These are phyloP conservation scores for Orthonyx spaldingii DNA, from an alignment of 2,113 vertebrate species.

Conservation along the genomic window DNA sequence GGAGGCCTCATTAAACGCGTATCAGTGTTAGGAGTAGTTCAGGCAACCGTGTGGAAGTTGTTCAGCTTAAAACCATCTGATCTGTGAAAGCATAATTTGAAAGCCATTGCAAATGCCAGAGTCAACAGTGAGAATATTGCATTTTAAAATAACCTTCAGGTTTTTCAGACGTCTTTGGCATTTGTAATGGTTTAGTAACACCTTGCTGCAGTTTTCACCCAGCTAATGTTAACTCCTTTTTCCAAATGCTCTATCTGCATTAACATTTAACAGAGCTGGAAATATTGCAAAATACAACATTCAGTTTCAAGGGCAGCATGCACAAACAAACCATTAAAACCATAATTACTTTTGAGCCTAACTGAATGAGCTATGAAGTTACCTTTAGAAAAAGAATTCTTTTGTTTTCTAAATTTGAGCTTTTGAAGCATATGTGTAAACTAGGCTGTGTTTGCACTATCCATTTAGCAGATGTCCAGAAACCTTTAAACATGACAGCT, in stretches of 20 bases:
- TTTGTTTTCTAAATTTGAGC: neutral
- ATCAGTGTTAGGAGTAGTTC: neutral
- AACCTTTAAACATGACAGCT: constrained; percentile 1
- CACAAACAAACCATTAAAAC: neutral
- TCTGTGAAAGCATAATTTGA: neutral
- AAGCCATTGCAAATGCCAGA: neutral
- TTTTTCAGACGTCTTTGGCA: neutral
- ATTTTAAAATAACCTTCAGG: neutral
- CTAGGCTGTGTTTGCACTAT: neutral
- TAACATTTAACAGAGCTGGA: neutral
- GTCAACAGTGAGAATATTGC: neutral
- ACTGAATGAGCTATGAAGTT: neutral
- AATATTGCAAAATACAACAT: neutral
- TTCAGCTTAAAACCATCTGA: neutral
- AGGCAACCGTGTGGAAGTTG: neutral
- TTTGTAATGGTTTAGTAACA: neutral
- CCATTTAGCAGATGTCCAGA: constrained; percentile 10
- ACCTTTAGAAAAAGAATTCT: neutral
- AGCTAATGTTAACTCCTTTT: neutral
- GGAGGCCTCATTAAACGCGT: neutral
- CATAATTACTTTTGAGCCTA: neutral
- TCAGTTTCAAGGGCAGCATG: neutral
- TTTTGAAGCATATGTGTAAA: neutral
- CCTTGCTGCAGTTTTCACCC: neutral
- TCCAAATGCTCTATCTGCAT: neutral